These are phyloP conservation scores for Phoenicopterus ruber DNA, from an alignment of 2,113 vertebrate species.

Conservation along the genomic window DNA sequence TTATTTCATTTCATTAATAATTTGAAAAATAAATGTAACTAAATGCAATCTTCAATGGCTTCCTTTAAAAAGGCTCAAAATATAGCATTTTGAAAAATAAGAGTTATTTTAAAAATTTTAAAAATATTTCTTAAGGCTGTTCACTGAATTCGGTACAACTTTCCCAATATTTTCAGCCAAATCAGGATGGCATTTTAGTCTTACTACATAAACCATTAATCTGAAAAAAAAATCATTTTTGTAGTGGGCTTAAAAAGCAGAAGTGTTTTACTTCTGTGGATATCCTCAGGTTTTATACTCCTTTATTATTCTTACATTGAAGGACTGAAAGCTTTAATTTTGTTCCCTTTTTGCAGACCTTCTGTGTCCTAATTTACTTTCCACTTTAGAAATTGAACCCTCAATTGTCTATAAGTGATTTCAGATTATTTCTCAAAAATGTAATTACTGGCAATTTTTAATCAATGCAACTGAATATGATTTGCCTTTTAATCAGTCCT, in stretches of 20 bases:
- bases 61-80: background rate
- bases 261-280: background rate
- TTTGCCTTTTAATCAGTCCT: background rate
- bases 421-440: background rate
- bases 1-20: background rate
- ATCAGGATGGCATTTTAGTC: background rate
- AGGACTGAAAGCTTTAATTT: background rate
- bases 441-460: background rate
- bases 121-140: background rate
- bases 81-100: background rate
- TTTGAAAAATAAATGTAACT: background rate
- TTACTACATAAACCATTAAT: background rate
- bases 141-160: background rate
- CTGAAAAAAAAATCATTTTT: background rate
- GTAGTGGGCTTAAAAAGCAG: background rate
- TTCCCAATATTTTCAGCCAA: background rate
- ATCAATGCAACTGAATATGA: background rate
- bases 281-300: background rate
- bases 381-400: background rate
- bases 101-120: background rate
- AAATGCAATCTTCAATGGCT: background rate
- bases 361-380: background rate
- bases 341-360: background rate
- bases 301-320: background rate
- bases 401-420: background rate